These are phyloP conservation scores for Drosophila flavopinicola DNA, from an alignment of 2,888 invertebrate species.

Conservation along the genomic window DNA sequence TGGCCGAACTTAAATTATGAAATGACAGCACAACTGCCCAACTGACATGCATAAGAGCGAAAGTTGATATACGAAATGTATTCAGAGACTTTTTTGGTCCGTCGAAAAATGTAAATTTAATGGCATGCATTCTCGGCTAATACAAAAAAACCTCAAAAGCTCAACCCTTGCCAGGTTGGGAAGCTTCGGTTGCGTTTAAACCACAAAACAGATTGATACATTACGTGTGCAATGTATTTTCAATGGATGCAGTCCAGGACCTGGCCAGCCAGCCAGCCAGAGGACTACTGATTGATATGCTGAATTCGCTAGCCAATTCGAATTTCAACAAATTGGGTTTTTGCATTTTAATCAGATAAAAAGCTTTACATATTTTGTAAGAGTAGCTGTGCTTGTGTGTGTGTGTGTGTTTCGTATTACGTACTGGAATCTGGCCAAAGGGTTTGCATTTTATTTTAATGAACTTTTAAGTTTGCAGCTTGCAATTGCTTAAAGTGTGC, in stretches of 20 bases:
- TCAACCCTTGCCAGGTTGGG: slow-evolving; percentile 14
- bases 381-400: slow-evolving; percentile 2
- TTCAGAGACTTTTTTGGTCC: not conserved
- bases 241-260: slow-evolving; percentile 41
- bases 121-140: slow-evolving; percentile 34
- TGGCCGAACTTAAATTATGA: slow-evolving; percentile 31
- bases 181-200: slow-evolving; percentile 29
- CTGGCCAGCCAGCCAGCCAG: slow-evolving; percentile 3
- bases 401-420: not conserved
- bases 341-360: slow-evolving; percentile 77
- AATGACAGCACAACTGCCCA: slow-evolving; percentile 24
- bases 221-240: slow-evolving; percentile 66
- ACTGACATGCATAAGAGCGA: slow-evolving; percentile 26
- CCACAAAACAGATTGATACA: slow-evolving; percentile 78
- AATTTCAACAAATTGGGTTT: slow-evolving; percentile 71
- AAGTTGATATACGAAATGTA: not conserved
- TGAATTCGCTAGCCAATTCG: slow-evolving; percentile 58
- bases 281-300: slow-evolving; percentile 65
- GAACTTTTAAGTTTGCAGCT: slow-evolving; percentile 41
- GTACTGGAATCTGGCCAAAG: slow-evolving; percentile 29
- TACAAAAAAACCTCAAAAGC: slow-evolving; percentile 34
- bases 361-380: slow-evolving; percentile 58
- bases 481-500: not conserved
- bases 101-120: slow-evolving; percentile 55
- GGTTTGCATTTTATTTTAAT: slow-evolving; percentile 40